phyloP scores from a whole-genome alignment of 2,888 invertebrate species.

The Limnephilus auricula region DNA sequence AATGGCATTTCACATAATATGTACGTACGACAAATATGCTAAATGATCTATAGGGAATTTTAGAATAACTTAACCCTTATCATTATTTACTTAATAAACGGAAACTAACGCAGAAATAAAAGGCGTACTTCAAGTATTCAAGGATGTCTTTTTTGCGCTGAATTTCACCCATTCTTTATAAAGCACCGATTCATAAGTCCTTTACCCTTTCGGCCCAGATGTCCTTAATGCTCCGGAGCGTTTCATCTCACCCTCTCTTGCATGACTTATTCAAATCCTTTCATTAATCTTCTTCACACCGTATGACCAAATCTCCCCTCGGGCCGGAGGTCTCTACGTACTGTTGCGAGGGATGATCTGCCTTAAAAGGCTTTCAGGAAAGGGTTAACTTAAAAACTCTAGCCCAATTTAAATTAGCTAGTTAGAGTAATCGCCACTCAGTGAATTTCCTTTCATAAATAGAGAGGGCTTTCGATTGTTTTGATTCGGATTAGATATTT shows the following conservation, averaged over 20 bases:
- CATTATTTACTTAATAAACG: background rate
- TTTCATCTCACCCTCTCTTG: slow-evolving; percentile 36
- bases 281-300: slow-evolving; percentile 56
- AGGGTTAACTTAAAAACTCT: background rate
- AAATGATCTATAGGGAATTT: background rate
- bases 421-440: background rate
- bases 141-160: background rate
- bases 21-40: background rate
- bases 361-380: background rate
- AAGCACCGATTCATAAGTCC: slow-evolving; percentile 37
- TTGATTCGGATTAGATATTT: background rate
- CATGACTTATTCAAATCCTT: slow-evolving; percentile 55
- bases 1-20: background rate
- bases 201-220: slow-evolving; percentile 33
- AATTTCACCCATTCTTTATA: background rate
- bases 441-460: background rate
- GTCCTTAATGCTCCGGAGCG: slow-evolving; percentile 48
- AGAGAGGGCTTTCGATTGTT: too few species aligned
- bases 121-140: slow-evolving; percentile 2
- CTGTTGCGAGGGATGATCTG: slow-evolving; percentile 17
- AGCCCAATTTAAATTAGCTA: background rate
- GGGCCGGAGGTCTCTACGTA: slow-evolving; percentile 13
- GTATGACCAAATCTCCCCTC: slow-evolving; percentile 28
- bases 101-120: background rate
- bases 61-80: background rate